Percentiles rank a stretch among this genome's conserved stretches.
Conservation (phyloP, 2,797 vertebrate genomes). For the Pseudochirops cupreus region DNA sequence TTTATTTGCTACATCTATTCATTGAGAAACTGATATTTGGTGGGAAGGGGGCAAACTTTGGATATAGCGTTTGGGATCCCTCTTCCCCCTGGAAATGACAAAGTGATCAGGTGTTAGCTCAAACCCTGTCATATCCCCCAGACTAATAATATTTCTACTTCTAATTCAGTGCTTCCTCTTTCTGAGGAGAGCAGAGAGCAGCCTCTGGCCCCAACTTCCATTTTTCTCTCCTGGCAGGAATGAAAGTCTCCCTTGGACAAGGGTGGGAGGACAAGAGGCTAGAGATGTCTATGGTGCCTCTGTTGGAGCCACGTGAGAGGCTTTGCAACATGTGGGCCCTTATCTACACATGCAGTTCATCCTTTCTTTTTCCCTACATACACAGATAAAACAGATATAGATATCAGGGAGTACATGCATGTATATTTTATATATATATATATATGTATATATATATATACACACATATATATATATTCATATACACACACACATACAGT, state of each 20-base stretch:
- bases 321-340: background rate
- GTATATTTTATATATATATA: background rate
- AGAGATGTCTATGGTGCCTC: background rate
- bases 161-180: background rate
- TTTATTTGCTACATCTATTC: background rate
- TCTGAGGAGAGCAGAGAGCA: background rate
- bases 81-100: background rate
- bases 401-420: no score
- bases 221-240: background rate
- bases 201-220: background rate
- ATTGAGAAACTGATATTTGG: background rate
- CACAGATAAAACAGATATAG: background rate
- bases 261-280: background rate
- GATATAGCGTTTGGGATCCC: background rate
- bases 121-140: background rate
- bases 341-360: background rate
- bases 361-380: background rate
- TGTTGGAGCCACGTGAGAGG: background rate
- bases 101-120: background rate
- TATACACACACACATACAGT: background rate
- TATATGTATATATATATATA: no score
- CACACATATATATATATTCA: no score
- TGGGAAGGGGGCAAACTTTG: background rate
- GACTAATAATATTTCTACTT: background rate
- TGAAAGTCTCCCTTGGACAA: background rate